Base-by-base conservation (phyloP, 2,113 vertebrate genomes). In the Poeciliopsis retropinna region DNA sequence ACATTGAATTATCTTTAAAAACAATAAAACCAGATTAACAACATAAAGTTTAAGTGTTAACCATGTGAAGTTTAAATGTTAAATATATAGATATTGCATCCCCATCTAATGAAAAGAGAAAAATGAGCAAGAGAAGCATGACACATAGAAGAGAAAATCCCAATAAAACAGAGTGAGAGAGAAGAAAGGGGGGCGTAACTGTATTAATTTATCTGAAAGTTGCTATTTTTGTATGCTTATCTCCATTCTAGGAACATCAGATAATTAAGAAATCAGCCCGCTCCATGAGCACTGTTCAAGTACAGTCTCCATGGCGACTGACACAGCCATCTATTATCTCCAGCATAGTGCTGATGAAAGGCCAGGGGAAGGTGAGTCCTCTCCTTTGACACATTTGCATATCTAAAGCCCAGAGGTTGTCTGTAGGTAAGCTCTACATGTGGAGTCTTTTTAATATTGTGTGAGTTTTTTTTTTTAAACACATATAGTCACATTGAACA, bases 281-380 rank as follows among this genome's bases (percentile, higher is more conserved):
- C 73, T 99, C 97, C 51, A 93, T 99, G 70, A 99, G 97, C 89
- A 96, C 97, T 0, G 94, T 96, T 84, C 97, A 99, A 86, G 98
- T 98, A 91, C 97, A 99, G 75, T 99, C 97, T 66, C 97, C 97
- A 37, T 99, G 98, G 97, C 95, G 97, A 92, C 95, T 98, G 78
- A 96, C 96, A 2, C 97, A 98, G 85, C 97, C 98, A 0, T 98
- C 98, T 7, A 98, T 99, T 89, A 99, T 99, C 91, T 99, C 98
- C 74, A 99, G 96, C 79, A 98, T 99, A 0, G 98, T 99, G 73
- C 91, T 99, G 83, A 98, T 99, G 96, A 99, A 99, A 95, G 97
- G 98, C 76, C 97, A 98, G 87, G 97, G 97, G 89, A 99, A 98
- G 96, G 97, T 98, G 93, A 96, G 95, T 63, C 76, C 78, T 32